Evolutionary conservation across 2,888 invertebrate species (phyloP).

Genomic region (Leucania comma): DNA sequence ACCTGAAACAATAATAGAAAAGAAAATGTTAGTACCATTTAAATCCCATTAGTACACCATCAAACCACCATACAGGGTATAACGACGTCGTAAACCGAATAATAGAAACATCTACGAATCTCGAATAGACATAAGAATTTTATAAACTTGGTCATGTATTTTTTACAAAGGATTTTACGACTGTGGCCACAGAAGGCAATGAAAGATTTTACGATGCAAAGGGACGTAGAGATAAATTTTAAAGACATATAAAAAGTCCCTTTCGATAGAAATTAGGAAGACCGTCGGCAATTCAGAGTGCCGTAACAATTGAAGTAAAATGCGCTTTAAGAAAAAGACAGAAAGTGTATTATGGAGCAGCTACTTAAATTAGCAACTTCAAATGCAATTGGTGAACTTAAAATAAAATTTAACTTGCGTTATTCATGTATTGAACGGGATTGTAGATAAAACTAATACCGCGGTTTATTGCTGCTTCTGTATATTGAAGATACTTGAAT

Average conservation of each 20-base stretch:
- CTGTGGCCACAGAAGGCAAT: conserved; percentile 67
- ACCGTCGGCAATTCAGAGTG: conserved; percentile 39
- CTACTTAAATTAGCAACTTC: conserved; percentile 24
- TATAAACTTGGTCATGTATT: conserved; percentile 66
- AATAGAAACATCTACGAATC: conserved; percentile 62
- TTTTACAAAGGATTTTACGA: conserved; percentile 75
- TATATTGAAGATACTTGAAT: conserved; percentile 9
- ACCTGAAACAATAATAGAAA: conserved; percentile 69
- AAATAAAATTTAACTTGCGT: conserved; percentile 35
- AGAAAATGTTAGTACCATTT: conserved; percentile 58
- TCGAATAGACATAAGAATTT: conserved; percentile 71
- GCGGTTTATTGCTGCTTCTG: conserved; percentile 1
- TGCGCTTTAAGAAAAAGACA: conserved; percentile 18
- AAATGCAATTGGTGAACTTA: conserved; percentile 16
- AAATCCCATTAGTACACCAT: conserved; percentile 59
- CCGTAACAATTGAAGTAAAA: conserved; percentile 24
- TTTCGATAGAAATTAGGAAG: conserved; percentile 61
- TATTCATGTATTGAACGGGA: conserved; percentile 21
- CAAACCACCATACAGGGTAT: conserved; percentile 58
- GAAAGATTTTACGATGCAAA: conserved; percentile 75
- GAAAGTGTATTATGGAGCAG: conserved; percentile 24
- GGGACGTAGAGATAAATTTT: conserved; percentile 61
- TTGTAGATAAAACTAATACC: conserved; percentile 11
- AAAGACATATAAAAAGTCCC: conserved; percentile 59
- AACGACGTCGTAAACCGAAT: conserved; percentile 66